A percentile compares a stretch with the other conserved stretches of the same genome.
Evolutionary conservation across 1,140 invertebrate species (phyloP).

Genomic region (Bombus haemorrhoidalis): DNA sequence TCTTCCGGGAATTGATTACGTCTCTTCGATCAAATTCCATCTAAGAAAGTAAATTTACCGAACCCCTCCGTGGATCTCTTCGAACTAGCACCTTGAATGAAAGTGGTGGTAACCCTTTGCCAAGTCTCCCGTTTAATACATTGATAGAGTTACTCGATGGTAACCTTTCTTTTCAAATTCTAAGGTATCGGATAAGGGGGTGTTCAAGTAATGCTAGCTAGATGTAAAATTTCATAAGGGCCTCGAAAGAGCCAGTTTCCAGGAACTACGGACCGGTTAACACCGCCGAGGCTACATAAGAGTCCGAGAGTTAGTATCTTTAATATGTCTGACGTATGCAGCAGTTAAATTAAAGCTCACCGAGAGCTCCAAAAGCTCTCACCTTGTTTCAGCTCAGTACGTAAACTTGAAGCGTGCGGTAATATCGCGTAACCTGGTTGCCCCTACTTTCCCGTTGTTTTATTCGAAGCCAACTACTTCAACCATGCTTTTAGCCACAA

Average conservation of each 20-base stretch:
- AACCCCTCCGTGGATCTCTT: background rate
- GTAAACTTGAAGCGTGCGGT: slow-evolving; percentile 60
- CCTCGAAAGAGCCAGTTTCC: slow-evolving; percentile 43
- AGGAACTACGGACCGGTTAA: slow-evolving; percentile 61
- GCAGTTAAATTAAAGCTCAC: slow-evolving; percentile 71
- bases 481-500: slow-evolving; percentile 15
- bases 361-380: slow-evolving; percentile 44
- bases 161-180: slow-evolving; percentile 12
- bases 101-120: no score
- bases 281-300: slow-evolving; percentile 16
- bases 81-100: background rate
- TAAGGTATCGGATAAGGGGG: slow-evolving; percentile 26
- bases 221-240: slow-evolving; percentile 61
- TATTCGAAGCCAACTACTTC: slow-evolving; percentile 19
- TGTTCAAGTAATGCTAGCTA: background rate
- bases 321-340: slow-evolving; percentile 69
- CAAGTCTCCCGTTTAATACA: background rate
- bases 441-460: slow-evolving; percentile 27
- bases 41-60: background rate
- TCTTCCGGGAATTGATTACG: background rate
- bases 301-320: slow-evolving; percentile 63
- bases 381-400: slow-evolving; percentile 58
- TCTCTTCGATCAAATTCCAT: background rate
- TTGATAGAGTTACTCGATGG: background rate
- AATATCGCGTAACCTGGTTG: slow-evolving; percentile 63